Conservation (phyloP, 2,797 vertebrate species). For the Pangasius larnaudii region DNA sequence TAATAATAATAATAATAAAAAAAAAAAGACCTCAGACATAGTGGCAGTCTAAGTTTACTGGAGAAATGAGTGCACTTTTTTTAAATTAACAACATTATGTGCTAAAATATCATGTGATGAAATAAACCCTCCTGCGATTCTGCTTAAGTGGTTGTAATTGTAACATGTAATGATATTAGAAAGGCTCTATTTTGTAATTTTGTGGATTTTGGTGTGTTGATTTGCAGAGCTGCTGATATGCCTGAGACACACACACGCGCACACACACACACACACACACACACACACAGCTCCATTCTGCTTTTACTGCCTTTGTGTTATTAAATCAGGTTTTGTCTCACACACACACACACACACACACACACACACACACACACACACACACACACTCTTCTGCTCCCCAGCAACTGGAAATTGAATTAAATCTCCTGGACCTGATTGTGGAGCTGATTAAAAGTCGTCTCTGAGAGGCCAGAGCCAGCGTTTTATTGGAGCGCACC, state of each 20-base stretch:
- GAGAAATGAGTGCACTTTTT: too few relatives aligned
- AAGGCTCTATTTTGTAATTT: neutral
- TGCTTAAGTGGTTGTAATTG: neutral
- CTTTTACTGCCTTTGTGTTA: too few relatives aligned
- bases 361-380: conserved; percentile 36
- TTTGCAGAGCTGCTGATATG: neutral
- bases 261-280: neutral
- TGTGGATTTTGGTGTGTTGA: neutral
- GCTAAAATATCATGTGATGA: neutral
- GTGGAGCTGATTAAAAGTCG: conserved; percentile 64
- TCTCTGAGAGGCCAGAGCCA: conserved; percentile 57
- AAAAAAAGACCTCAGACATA: neutral
- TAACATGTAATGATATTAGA: neutral
- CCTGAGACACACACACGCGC: conserved; percentile 23
- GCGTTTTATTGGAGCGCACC: conserved; percentile 52
- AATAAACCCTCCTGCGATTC: neutral
- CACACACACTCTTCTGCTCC: conserved; percentile 41
- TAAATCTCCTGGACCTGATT: conserved; percentile 62
- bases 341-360: neutral
- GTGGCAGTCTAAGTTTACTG: neutral
- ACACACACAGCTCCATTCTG: neutral
- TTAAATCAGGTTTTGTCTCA: too few relatives aligned
- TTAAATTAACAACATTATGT: neutral
- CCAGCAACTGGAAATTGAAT: conserved; percentile 65
- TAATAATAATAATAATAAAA: too few relatives aligned